Percentiles rank a stretch among this genome's conserved stretches.
phyloP scores from a whole-genome alignment of 2,888 invertebrate species.

The Eupithecia abbreviata region DNA sequence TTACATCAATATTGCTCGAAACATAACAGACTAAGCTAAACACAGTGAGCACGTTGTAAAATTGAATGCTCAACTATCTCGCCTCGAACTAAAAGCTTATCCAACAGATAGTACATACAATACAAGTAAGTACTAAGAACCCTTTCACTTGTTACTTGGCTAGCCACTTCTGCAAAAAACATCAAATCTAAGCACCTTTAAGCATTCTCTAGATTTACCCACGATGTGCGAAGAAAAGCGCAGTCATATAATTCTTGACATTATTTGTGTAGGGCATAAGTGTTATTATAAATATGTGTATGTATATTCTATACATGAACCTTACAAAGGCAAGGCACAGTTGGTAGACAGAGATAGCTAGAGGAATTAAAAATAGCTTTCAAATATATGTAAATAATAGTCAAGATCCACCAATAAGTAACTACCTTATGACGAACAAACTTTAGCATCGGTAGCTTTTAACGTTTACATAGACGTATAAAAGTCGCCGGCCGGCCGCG shows the following conservation, averaged over 20 bases:
- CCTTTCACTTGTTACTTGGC: not conserved
- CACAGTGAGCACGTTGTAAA: conserved; percentile 12
- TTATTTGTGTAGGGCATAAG: not conserved
- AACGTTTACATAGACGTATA: no score
- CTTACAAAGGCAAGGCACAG: not conserved
- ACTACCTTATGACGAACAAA: not conserved
- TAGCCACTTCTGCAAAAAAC: not conserved
- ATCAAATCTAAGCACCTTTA: not conserved
- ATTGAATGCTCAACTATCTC: conserved; percentile 2
- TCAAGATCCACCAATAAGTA: not conserved
- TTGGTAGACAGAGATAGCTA: not conserved
- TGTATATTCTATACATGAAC: no score
- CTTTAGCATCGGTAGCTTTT: not conserved
- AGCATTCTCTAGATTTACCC: no score
- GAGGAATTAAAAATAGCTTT: not conserved
- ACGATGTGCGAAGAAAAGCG: not conserved
- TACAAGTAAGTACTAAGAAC: not conserved
- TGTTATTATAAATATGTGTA: no score
- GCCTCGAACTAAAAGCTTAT: not conserved
- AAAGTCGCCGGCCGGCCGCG: no score
- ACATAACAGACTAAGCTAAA: not conserved
- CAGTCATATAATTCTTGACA: not conserved
- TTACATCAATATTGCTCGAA: not conserved
- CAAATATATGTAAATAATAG: not conserved
- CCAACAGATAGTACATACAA: not conserved